Evolutionary conservation across 92 coral and sea anemone species (phyloP), one percentile per base, ranked within the genome.

Genomic region (Heteractis magnifica): DNA sequence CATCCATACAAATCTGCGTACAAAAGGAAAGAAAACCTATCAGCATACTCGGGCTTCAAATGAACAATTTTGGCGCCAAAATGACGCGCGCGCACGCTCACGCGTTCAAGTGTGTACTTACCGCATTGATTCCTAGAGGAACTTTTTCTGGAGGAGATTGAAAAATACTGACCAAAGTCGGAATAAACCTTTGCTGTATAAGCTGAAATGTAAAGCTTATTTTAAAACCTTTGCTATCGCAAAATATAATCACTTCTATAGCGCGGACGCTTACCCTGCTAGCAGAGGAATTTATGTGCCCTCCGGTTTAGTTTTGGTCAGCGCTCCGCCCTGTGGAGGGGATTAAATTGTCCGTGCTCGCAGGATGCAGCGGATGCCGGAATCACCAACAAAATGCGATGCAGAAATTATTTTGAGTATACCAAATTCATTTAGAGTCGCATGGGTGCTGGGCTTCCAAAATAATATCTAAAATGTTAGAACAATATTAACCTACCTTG

Each of bases 121-220:
- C 99, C 64, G 98, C 91, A 74, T 93, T 87, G 50, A 96, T 91
- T 65, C 99, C 99, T 19, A 90, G 62, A 3, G 98, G 98, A 2
- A 94, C 83, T 89, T 96, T 96, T 26, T 96, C 99, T 72, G 95
- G 97, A 6, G 98, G 98, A 77, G 95, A 88, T 50, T 96, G 98
- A 85, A 96, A 94, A 77, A 96, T 92, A 85, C 98, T 94, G 74
- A 96, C 87, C 21, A 96, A 71, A 15, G 99, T 96, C 15, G 99
- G 99, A 41, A 96, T 83, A 65, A 96, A 96, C 55, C 99, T 86
- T 86, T 96, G 98, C 75, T 94, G 98, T 41, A 96, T 79, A 73
- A 96, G 88, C 99, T 96, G 84, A 12, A 80, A 53, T 7, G 64
- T 62, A 65, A 78, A 82, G 23, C 6, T 49, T 58, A 83, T 74